These are phyloP conservation scores for Melanocharis versteri DNA, from an alignment of 2,113 vertebrate species.

Conservation along the genomic window DNA sequence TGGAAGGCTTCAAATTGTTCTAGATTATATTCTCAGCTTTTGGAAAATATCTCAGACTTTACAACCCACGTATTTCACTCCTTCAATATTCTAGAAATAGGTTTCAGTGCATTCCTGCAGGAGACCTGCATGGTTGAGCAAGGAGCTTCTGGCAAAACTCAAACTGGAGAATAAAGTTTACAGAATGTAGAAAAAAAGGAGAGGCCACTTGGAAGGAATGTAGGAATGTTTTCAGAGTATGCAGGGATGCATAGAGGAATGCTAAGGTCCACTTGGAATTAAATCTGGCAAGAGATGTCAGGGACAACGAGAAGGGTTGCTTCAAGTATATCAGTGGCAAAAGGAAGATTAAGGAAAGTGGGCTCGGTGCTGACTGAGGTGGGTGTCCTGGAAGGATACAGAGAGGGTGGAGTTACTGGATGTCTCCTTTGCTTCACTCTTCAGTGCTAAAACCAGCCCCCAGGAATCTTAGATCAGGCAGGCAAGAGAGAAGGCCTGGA, in stretches of 20 bases:
- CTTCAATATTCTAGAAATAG: neutral
- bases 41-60: neutral
- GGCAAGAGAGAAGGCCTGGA: neutral
- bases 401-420: neutral
- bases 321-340: neutral
- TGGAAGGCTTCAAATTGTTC: neutral
- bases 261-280: neutral
- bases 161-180: neutral
- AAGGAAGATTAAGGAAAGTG: neutral
- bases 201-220: neutral
- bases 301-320: neutral
- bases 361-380: neutral
- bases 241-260: neutral
- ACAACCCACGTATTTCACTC: neutral
- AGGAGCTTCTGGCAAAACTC: neutral
- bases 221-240: neutral
- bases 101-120: neutral
- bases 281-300: neutral
- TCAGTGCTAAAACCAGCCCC: neutral
- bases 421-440: neutral
- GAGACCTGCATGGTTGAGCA: neutral
- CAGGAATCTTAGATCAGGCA: neutral
- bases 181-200: neutral
- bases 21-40: neutral
- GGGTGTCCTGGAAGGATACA: too few species aligned